Conservation (phyloP, 2,888 invertebrate species). For the Andrena haemorrhoa region DNA sequence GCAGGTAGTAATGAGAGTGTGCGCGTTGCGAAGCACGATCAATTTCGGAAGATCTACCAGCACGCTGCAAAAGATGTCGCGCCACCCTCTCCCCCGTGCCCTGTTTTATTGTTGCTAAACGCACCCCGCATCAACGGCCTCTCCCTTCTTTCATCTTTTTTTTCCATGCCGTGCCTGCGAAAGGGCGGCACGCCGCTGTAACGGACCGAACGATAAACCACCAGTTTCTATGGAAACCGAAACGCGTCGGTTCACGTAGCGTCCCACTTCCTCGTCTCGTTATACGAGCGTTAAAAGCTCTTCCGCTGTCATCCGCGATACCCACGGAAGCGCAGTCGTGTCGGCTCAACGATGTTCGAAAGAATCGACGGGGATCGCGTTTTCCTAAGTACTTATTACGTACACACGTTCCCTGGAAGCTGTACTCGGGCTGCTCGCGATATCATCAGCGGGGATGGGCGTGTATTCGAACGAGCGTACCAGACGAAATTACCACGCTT, state of each 20-base stretch:
- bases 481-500: conserved; percentile 25
- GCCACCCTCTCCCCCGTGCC: conserved; percentile 44
- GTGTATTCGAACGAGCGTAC: conserved; percentile 44
- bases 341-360: not conserved
- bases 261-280: conserved; percentile 1
- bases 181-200: not conserved
- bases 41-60: conserved; percentile 72
- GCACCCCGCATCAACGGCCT: conserved; percentile 8
- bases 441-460: conserved; percentile 34
- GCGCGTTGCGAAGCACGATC: conserved; percentile 73
- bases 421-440: not conserved
- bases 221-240: conserved; percentile 23
- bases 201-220: conserved; percentile 23
- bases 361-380: not conserved
- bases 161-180: not conserved
- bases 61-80: conserved; percentile 72
- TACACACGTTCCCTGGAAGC: too few relatives aligned
- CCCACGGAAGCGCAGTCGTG: not conserved
- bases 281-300: not conserved
- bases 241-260: conserved; percentile 5
- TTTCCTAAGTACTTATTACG: not conserved
- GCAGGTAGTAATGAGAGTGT: conserved; percentile 71
- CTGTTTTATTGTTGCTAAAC: conserved; percentile 68
- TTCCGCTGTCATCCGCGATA: conserved; percentile 1
- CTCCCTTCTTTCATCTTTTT: not conserved